Percentiles rank a stretch among this genome's conserved stretches.
These are phyloP conservation scores for Rousettus madagascariensis DNA, from an alignment of 2,797 vertebrate species.

Conservation along the genomic window DNA sequence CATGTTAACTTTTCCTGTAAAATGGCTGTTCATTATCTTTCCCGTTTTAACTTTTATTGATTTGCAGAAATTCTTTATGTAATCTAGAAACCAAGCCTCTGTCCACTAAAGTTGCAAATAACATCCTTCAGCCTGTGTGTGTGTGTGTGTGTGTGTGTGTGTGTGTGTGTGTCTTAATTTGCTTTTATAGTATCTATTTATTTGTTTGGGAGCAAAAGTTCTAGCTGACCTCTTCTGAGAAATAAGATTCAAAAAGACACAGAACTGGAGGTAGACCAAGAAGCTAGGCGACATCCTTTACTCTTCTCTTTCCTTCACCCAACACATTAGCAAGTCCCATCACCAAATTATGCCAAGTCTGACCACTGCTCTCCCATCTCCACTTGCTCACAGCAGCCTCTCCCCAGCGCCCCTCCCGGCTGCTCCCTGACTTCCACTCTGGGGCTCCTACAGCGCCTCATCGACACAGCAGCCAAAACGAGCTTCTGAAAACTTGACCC, in stretches of 20 bases:
- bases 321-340: background rate
- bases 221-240: background rate
- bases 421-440: background rate
- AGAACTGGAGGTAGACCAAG: background rate
- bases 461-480: background rate
- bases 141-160: no score
- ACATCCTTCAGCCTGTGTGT: background rate
- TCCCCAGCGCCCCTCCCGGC: background rate
- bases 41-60: background rate
- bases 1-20: background rate
- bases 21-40: background rate
- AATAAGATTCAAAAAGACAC: conserved; percentile 8
- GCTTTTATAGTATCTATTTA: conserved; percentile 9
- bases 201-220: background rate
- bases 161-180: background rate
- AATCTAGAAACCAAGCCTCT: background rate
- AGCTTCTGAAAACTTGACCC: background rate
- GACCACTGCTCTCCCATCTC: background rate
- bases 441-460: background rate
- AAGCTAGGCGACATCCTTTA: background rate
- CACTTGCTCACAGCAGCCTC: background rate
- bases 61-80: background rate
- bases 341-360: background rate
- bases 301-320: background rate
- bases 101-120: background rate